A percentile compares a stretch with the other conserved stretches of the same genome.
Conservation (phyloP, 2,797 vertebrate species). For the Darevskia mixta region DNA sequence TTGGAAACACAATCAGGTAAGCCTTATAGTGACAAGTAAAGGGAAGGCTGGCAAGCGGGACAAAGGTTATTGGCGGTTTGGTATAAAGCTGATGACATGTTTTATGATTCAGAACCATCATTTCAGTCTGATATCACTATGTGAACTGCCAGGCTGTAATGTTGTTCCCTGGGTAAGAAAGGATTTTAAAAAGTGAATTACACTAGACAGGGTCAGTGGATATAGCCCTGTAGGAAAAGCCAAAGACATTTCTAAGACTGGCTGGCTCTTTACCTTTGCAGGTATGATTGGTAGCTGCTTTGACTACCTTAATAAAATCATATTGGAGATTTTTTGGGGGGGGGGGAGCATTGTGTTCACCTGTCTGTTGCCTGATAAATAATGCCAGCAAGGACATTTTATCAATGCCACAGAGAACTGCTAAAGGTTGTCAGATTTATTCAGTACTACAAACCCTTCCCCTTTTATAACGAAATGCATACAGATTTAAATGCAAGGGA, state of each 20-base stretch:
- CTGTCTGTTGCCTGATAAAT: constrained; percentile 24
- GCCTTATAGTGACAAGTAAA: constrained; percentile 82
- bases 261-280: constrained; percentile 58
- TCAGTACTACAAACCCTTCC: constrained; percentile 45
- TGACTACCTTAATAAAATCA: constrained; percentile 53
- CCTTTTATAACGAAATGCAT: constrained; percentile 62
- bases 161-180: constrained; percentile 83
- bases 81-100: constrained; percentile 91
- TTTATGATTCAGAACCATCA: constrained; percentile 90
- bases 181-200: constrained; percentile 84
- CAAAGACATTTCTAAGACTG: constrained; percentile 71
- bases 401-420: constrained; percentile 47
- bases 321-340: constrained; percentile 24
- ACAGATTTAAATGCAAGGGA: constrained; percentile 51
- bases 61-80: constrained; percentile 88
- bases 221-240: constrained; percentile 79
- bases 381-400: constrained; percentile 60
- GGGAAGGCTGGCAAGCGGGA: constrained; percentile 86
- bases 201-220: constrained; percentile 80
- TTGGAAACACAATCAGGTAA: constrained; percentile 99
- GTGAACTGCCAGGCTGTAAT: constrained; percentile 88
- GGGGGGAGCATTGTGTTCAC: constrained; percentile 6
- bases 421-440: constrained; percentile 7
- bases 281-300: constrained; percentile 36
- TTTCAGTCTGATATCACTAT: constrained; percentile 91